Evolutionary conservation across 30 jellyfish, hydroid and myxozoan species (phyloP), one percentile per base, ranked within the genome.

Genomic region (Aurelia coerulea): DNA sequence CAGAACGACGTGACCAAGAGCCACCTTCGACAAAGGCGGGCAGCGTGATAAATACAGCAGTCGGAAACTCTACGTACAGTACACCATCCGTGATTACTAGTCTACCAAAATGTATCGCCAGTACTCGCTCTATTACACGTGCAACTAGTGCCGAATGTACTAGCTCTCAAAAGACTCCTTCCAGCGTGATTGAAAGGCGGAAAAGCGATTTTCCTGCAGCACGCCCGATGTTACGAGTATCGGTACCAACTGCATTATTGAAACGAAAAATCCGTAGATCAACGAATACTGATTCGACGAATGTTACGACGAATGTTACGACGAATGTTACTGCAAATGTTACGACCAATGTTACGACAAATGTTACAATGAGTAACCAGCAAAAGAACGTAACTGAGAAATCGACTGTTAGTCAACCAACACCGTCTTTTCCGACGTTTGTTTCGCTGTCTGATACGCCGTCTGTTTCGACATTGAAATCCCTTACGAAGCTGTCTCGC

Each of bases 221-320:
- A 10, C 51, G 56, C 17, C 39, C 69, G 39, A 74, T 39, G n/a
- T 75, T 79, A 11, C 89, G 80, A n/a, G 59, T 79, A 19, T 79
- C 89, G 6, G 89, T 79, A 13, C 89, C 89, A 59, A 79, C 32
- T 3, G 56, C 70, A 29, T 65, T 79, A 53, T 54, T 79, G 59
- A 65, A 29, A 32, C 89, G 89, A 0, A 79, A 79, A 49, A 67
- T 67, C 23, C 54, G 54, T 33, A 46, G 56, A 46, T 46, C 56
- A 46, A 46, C 56, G 8, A 6, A 46, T 6, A 46, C 6, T 46
- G 56, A 46, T 39, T 39, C 51, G 51, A 39, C 6, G 8, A 39
- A 39, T 39, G 51, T 39, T 39, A 59, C 31, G 31, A 59, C 68
- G 0, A 59, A 59, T 14, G 4, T 1, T 16, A 2, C 68, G 31